Evolutionary conservation across 2,888 invertebrate species (phyloP), one percentile per base, ranked within the genome.

Genomic region (Agelastica alni): DNA sequence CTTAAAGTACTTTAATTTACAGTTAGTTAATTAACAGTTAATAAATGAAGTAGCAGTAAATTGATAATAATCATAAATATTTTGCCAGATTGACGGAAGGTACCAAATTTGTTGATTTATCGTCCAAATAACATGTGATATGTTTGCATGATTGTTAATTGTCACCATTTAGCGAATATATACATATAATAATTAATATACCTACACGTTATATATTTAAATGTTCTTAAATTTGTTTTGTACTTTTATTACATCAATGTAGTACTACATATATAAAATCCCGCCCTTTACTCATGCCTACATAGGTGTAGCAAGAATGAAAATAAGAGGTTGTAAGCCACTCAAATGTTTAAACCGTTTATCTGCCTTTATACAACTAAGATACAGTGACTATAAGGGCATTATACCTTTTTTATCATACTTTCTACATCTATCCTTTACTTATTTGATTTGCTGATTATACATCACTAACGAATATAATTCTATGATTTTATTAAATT

Each of bases 71-170:
- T n/a, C n/a, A n/a, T n/a, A n/a, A n/a, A n/a, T n/a, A n/a, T n/a
- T 31, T 46, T 46, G 46, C 46, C 46, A 26, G 46, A 10, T 46
- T 22, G 9, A 36, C 20, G 32, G 16, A 9, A 36, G 12, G 37
- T 48, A 48, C 43, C 49, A 53, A 51, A 53, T 53, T 54, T 46
- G 49, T 51, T 57, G 54, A 55, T 45, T 60, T 45, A 58, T 62
- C 69, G 69, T 69, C 69, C 69, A 68, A 64, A 67, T 59, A 65
- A 65, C 63, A 67, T 68, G 67, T 69, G 69, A 68, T 68, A 69
- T 68, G 67, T 68, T 59, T 67, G 67, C 66, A 67, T 67, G 67
- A 62, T 65, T 62, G 62, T 62, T 62, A 62, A 53, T 60, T 60
- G 61, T 62, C 64, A 64, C 53, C 61, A 51, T 51, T 48, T 64